Evolutionary conservation across 2,888 invertebrate species (phyloP).

Genomic region (Eupeodes luniger): DNA sequence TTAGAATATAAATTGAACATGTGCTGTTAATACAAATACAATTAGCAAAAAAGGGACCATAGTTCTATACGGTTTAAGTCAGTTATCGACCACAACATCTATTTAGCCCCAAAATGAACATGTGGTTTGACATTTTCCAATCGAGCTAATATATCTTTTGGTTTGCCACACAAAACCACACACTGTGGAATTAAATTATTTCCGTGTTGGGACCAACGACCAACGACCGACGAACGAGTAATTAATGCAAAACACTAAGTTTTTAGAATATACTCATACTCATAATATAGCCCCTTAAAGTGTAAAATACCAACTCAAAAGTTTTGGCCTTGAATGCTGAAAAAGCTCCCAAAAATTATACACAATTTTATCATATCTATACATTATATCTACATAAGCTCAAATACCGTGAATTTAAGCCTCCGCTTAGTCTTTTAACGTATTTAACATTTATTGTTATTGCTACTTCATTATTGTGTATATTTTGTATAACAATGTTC

Average conservation of each 20-base stretch:
- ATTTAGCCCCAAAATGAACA: constrained; percentile 21
- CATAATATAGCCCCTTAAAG: background rate
- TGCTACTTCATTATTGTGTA: constrained; percentile 66
- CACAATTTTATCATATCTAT: background rate
- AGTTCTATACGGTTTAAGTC: constrained; percentile 1
- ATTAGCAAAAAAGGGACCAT: constrained; percentile 20
- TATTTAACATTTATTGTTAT: constrained; percentile 66
- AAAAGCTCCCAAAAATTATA: constrained; percentile 33
- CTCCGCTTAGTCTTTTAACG: constrained; percentile 27
- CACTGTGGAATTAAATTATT: constrained; percentile 9
- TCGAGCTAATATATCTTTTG: constrained; percentile 44
- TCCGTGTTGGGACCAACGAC: constrained; percentile 1
- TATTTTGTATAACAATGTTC: constrained; percentile 55
- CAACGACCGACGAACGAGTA: background rate
- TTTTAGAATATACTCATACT: background rate
- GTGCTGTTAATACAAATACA: constrained; percentile 30
- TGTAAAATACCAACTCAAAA: constrained; percentile 18
- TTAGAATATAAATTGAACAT: constrained; percentile 19
- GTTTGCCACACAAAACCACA: constrained; percentile 18
- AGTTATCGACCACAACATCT: constrained; percentile 40
- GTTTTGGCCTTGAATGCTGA: constrained; percentile 4
- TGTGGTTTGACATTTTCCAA: constrained; percentile 52
- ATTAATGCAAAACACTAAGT: constrained; percentile 9
- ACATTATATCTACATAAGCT: background rate
- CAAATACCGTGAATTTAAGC: constrained; percentile 39